Conservation (phyloP, 2,888 invertebrate species). For the Bursaphelenchus okinawaensis region DNA sequence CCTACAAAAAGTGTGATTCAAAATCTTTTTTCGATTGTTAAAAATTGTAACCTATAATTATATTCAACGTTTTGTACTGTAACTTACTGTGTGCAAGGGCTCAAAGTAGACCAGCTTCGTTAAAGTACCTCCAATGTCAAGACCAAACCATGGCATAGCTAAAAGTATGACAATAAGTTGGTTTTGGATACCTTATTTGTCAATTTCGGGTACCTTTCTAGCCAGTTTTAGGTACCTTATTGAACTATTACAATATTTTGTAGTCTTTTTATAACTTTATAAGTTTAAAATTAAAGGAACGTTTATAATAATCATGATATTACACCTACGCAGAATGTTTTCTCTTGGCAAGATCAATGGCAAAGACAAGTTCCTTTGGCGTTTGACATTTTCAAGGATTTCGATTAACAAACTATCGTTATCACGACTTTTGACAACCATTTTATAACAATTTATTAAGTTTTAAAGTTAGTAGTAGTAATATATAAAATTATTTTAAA, state of each 20-base stretch:
- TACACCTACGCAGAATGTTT: neutral
- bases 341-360: neutral
- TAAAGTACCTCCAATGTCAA: slow-evolving; percentile 96
- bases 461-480: too few relatives aligned
- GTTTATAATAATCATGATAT: too few relatives aligned
- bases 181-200: neutral
- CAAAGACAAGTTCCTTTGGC: neutral
- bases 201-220: neutral
- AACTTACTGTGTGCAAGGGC: slow-evolving; percentile 63
- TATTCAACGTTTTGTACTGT: slow-evolving; percentile 6
- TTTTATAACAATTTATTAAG: too few relatives aligned
- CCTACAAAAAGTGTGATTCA: slow-evolving; percentile 26
- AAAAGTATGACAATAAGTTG: too few relatives aligned
- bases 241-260: too few relatives aligned
- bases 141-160: slow-evolving; percentile 84
- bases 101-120: slow-evolving; percentile 97
- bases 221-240: too few relatives aligned
- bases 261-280: too few relatives aligned
- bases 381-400: neutral
- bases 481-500: too few relatives aligned
- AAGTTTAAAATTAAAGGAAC: too few relatives aligned
- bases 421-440: neutral
- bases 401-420: neutral
- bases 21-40: neutral
- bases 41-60: neutral